Conservation (phyloP, 2,113 vertebrate genomes). For the Kryptolebias marmoratus region DNA sequence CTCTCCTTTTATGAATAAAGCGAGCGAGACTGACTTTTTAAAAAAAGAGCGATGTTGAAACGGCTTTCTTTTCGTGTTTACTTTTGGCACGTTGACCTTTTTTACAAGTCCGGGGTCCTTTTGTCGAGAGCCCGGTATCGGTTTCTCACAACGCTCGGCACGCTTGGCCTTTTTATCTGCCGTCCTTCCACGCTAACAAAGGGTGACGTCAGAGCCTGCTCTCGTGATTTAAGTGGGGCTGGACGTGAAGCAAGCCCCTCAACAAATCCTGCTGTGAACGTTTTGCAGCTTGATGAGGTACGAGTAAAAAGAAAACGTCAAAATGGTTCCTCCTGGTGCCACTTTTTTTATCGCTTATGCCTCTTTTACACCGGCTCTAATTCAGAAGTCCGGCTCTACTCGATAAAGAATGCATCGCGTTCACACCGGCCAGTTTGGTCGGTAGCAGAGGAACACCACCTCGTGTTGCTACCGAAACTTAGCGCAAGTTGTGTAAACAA, state of each 20-base stretch:
- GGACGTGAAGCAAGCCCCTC: slow-evolving; percentile 37
- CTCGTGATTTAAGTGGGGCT: slow-evolving; percentile 30
- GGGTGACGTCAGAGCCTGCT: slow-evolving; percentile 44
- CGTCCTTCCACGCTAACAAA: slow-evolving; percentile 26
- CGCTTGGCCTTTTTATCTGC: slow-evolving; percentile 29
- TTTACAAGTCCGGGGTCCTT: slow-evolving; percentile 18
- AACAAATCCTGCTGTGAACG: slow-evolving; percentile 42
- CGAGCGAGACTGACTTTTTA: slow-evolving; percentile 24
- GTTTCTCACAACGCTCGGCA: background rate
- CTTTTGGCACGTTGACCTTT: slow-evolving; percentile 43
- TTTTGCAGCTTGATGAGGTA: slow-evolving; percentile 37
- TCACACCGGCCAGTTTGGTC: too few relatives aligned
- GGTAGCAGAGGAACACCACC: too few relatives aligned
- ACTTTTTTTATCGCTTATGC: too few relatives aligned
- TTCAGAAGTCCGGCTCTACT: too few relatives aligned
- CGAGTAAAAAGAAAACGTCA: slow-evolving; percentile 32
- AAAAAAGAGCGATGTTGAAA: slow-evolving; percentile 44
- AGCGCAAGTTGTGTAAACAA: too few relatives aligned
- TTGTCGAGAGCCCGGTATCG: slow-evolving; percentile 1
- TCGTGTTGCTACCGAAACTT: too few relatives aligned
- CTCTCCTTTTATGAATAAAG: slow-evolving; percentile 40
- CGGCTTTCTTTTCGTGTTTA: slow-evolving; percentile 39
- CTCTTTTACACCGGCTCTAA: too few relatives aligned
- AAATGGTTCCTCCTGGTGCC: slow-evolving; percentile 6
- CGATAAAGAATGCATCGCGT: too few relatives aligned